phyloP scores from a whole-genome alignment of 2,888 invertebrate species.

The Pyrrhia umbra region DNA sequence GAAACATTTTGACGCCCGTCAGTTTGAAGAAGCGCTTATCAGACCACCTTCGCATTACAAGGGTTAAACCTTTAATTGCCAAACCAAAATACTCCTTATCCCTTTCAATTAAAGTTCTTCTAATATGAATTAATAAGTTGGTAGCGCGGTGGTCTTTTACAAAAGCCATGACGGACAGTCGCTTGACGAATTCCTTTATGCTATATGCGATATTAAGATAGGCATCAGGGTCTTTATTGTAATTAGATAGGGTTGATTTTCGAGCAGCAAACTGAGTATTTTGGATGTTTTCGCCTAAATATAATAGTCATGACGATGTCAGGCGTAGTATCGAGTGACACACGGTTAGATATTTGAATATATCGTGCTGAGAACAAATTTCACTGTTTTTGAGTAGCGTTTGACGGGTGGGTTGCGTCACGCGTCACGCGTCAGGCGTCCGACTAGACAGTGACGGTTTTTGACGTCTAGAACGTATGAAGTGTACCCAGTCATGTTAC shows the following conservation, averaged over 20 bases:
- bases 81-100: constrained; percentile 59
- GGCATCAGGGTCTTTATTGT: constrained; percentile 9
- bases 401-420: constrained; percentile 70
- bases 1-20: constrained; percentile 84
- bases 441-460: constrained; percentile 43
- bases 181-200: constrained; percentile 85
- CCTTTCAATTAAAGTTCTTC: constrained; percentile 49
- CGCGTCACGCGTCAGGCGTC: constrained; percentile 38
- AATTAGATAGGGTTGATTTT: constrained; percentile 56
- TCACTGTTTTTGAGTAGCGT: constrained; percentile 82
- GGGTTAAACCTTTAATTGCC: constrained; percentile 62
- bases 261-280: not conserved
- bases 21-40: constrained; percentile 77
- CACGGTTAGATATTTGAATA: constrained; percentile 80
- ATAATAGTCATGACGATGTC: constrained; percentile 84
- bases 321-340: constrained; percentile 85
- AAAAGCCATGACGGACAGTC: constrained; percentile 80
- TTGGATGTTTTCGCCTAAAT: constrained; percentile 58
- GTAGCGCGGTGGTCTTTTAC: constrained; percentile 69
- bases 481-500: constrained; percentile 46
- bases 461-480: constrained; percentile 48
- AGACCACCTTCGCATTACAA: constrained; percentile 75
- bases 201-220: constrained; percentile 48
- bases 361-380: constrained; percentile 87
- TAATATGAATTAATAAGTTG: constrained; percentile 40